Base-by-base conservation (phyloP, 2,888 invertebrate genomes). In the Eristalis arbustorum region DNA sequence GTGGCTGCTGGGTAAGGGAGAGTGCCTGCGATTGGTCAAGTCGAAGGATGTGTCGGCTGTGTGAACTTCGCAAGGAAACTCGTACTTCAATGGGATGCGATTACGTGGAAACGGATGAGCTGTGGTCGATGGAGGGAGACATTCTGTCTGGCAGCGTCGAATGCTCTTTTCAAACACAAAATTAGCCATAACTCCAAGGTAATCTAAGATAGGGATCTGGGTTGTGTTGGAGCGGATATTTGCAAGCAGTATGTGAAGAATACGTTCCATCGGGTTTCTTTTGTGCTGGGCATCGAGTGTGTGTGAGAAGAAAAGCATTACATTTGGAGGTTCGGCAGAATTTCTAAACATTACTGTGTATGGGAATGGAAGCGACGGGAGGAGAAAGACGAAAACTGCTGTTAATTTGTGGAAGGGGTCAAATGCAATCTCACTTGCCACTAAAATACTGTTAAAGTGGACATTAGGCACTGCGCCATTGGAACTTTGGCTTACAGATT, bases 11-110 rank as follows among this genome's bases (percentile, higher is more conserved):
- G 2, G 42, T 22, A 18, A 34, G 66, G 37, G 22, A 4, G 3
- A 22, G 13, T 42, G 62, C 57, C 40, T 28, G 72, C 28, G n/a
- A 57, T 23, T 67, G 80, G 67, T 68, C 75, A 80, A 79, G 59
- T 79, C 69, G 79, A 83, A 18, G n/a, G 4, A 31, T 31, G 31
- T 14, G 42, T 42, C 42, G 42, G n/a, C 23, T 71, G 64, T 28
- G 42, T 57, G 31, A 66, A 78, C 40, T 72, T 72, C 71, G 74
- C 59, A 6, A 37, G 34, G 74, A 69, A 71, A 49, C 18, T 49
- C 18, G n/a, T 18, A 1, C 18, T 63, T 23, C 6, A 8, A n/a
- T n/a, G 0, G 13, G n/a, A 62, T 49, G 49, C 37, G 49, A 49
- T 49, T 49, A 49, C 49, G 18, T 18, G 18, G 49, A 49, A 49